A percentile compares a stretch with the other conserved stretches of the same genome.
Conservation (phyloP, 2,797 vertebrate species). For the Erithacus rubecula region DNA sequence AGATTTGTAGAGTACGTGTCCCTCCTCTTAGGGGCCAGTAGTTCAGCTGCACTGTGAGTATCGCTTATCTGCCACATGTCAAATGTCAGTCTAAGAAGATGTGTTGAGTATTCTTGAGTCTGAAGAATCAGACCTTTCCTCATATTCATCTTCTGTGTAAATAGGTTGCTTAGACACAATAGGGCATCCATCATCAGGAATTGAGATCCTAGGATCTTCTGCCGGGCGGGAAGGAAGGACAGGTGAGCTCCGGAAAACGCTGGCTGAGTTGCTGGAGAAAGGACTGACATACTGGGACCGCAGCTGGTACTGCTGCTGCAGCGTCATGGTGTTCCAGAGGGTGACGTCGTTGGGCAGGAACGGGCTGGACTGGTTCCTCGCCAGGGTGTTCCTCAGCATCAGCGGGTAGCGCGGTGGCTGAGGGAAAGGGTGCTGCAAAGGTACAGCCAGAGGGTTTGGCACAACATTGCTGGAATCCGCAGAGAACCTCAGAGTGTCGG, state of each 20-base stretch:
- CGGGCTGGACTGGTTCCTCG: conserved; percentile 86
- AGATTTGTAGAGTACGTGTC: not conserved
- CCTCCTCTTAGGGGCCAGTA: conserved; percentile 5
- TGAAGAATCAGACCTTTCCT: conserved; percentile 92
- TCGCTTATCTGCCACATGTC: not conserved
- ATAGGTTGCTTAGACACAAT: conserved; percentile 87
- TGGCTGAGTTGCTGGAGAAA: conserved; percentile 80
- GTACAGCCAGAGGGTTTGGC: conserved; percentile 82
- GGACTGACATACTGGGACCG: conserved; percentile 93
- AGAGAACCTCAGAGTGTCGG: conserved; percentile 89
- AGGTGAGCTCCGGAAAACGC: conserved; percentile 87
- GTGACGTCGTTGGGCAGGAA: conserved; percentile 94
- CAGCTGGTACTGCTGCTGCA: conserved; percentile 98
- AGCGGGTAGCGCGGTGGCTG: conserved; percentile 92
- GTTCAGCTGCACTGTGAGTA: conserved; percentile 46
- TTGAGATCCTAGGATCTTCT: conserved; percentile 86
- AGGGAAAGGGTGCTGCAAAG: conserved; percentile 91
- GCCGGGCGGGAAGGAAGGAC: conserved; percentile 82
- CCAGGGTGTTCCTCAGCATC: conserved; percentile 92
- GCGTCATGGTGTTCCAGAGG: conserved; percentile 96
- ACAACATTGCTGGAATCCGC: conserved; percentile 83
- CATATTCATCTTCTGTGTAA: conserved; percentile 94
- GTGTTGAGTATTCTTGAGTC: conserved; percentile 93
- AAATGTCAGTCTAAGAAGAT: conserved; percentile 76
- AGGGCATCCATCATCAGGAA: conserved; percentile 86